A percentile compares a stretch with the other conserved stretches of the same genome.
Conservation (phyloP, 2,113 vertebrate genomes). For the Leuciscus idus region DNA sequence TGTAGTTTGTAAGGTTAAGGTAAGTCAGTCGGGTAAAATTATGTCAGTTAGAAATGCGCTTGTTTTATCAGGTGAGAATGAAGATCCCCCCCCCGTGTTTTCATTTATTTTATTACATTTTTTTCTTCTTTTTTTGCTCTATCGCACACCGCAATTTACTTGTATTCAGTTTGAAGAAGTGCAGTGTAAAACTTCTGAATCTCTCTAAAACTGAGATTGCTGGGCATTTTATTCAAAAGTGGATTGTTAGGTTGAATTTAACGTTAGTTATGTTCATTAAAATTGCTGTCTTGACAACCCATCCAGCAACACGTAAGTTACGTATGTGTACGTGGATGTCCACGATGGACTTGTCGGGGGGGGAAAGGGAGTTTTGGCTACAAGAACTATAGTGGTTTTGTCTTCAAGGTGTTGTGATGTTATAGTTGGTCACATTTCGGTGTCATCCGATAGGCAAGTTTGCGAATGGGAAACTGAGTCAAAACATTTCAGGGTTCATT, state of each 20-base stretch:
- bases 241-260: neutral
- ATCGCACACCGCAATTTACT: too few relatives aligned
- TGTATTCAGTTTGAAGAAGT: neutral
- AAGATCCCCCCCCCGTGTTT: too few relatives aligned
- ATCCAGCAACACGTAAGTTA: too few relatives aligned
- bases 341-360: neutral
- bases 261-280: neutral
- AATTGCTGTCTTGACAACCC: too few relatives aligned
- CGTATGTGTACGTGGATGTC: neutral
- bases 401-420: neutral
- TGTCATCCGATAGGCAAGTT: neutral
- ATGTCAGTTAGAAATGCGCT: neutral
- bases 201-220: neutral
- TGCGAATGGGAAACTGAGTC: neutral
- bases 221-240: too few relatives aligned
- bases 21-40: neutral
- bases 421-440: neutral
- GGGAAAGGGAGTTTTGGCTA: neutral
- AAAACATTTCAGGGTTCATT: neutral
- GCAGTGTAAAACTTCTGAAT: neutral
- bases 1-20: neutral
- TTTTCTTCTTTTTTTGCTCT: too few relatives aligned
- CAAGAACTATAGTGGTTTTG: too few relatives aligned
- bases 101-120: neutral
- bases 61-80: neutral